Conservation (phyloP, 2,797 vertebrate genomes). For the Arremon brunneinucha region DNA sequence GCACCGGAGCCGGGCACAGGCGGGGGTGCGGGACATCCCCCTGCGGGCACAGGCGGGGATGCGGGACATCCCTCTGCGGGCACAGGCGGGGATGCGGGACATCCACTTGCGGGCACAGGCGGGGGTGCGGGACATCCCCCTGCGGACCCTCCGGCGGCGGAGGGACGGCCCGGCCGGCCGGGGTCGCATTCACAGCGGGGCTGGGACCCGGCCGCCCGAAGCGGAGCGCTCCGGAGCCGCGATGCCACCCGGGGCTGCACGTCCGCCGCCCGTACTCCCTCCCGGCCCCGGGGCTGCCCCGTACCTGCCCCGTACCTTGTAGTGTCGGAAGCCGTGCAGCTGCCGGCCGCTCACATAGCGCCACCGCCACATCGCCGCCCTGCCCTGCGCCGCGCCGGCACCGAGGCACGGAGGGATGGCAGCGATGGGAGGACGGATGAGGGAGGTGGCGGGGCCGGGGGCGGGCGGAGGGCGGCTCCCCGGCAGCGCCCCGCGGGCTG, state of each 20-base stretch:
- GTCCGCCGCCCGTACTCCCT: not conserved
- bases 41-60: not conserved
- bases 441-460: not conserved
- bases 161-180: not conserved
- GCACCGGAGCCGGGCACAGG: fast-evolving
- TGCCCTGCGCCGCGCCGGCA: not conserved
- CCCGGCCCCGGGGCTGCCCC: too few relatives aligned
- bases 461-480: not conserved
- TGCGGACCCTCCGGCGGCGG: too few relatives aligned
- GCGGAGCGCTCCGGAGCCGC: not conserved
- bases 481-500: not conserved
- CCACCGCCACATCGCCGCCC: constrained; percentile 63
- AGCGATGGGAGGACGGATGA: not conserved
- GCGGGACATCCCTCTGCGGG: too few relatives aligned
- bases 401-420: not conserved
- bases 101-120: too few relatives aligned
- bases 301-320: constrained; percentile 55
- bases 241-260: not conserved
- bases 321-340: constrained; percentile 69
- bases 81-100: too few relatives aligned
- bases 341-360: constrained; percentile 63
- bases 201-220: not conserved
- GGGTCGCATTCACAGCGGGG: not conserved
- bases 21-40: too few relatives aligned
- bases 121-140: too few relatives aligned